Percentiles rank a stretch among this genome's conserved stretches.
Evolutionary conservation across 2,113 vertebrate species (phyloP).

Genomic region (Notiomystis cincta): DNA sequence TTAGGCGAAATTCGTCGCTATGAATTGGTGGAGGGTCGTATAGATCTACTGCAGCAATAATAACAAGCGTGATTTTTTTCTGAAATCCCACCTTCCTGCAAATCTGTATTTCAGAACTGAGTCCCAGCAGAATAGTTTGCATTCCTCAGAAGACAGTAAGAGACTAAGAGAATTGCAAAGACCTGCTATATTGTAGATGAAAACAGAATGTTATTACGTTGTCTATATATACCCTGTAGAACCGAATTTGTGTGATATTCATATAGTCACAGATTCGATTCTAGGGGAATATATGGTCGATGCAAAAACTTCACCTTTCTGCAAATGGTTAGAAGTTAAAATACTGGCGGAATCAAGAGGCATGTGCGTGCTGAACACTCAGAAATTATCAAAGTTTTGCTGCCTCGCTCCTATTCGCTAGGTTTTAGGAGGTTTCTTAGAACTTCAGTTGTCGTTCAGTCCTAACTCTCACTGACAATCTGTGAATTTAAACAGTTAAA

Average conservation of each 20-base stretch:
- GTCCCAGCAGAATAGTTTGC: slow-evolving; percentile 42
- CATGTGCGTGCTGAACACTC: slow-evolving; percentile 19
- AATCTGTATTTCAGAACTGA: slow-evolving; percentile 26
- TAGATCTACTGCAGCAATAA: background rate
- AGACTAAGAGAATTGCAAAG: slow-evolving; percentile 40
- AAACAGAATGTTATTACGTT: slow-evolving; percentile 79
- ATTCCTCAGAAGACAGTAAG: slow-evolving; percentile 59
- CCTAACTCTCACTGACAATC: background rate
- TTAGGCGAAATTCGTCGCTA: slow-evolving; percentile 24
- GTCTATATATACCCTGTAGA: slow-evolving; percentile 92
- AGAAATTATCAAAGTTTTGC: slow-evolving; percentile 35
- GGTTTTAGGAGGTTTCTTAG: slow-evolving; percentile 17
- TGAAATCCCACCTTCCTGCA: slow-evolving; percentile 29
- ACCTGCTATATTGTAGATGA: slow-evolving; percentile 58
- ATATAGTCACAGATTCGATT: slow-evolving; percentile 99
- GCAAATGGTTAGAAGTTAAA: slow-evolving; percentile 64
- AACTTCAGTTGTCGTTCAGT: slow-evolving; percentile 16
- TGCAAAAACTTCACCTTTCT: slow-evolving; percentile 94
- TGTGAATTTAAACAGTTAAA: slow-evolving; percentile 19
- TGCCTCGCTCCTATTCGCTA: slow-evolving; percentile 41
- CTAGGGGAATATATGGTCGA: slow-evolving; percentile 99
- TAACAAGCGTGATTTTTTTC: slow-evolving; percentile 18
- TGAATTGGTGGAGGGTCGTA: slow-evolving; percentile 18
- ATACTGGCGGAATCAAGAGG: slow-evolving; percentile 48
- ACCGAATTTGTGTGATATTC: slow-evolving; percentile 87